Conservation (phyloP, 2,888 invertebrate species). For the Phytoseiulus persimilis region DNA sequence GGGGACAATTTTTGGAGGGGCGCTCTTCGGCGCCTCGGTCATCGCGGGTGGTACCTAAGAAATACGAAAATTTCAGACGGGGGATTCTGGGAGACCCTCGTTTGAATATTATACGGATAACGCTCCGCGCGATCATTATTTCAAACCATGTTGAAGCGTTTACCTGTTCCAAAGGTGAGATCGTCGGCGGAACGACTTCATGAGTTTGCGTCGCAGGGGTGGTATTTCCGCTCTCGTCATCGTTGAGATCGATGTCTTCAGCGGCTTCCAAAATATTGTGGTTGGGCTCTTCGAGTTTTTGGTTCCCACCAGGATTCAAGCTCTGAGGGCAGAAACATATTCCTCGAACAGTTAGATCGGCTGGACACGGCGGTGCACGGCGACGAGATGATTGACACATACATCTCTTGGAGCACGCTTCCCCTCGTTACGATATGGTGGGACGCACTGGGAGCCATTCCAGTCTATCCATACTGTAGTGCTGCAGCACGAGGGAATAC, state of each 20-base stretch:
- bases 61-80: not conserved
- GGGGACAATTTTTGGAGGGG: not conserved
- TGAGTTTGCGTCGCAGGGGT: slow-evolving; percentile 21
- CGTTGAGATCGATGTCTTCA: slow-evolving; percentile 42
- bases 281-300: not conserved
- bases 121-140: no score
- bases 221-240: slow-evolving; percentile 25
- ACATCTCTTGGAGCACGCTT: no score
- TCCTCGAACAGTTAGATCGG: no score
- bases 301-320: not conserved
- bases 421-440: no score
- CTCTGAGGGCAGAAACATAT: no score
- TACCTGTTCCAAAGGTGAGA: not conserved
- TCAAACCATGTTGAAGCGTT: no score
- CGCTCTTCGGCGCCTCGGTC: not conserved
- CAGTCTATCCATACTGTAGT: no score
- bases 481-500: slow-evolving; percentile 19
- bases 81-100: no score
- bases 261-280: slow-evolving; percentile 40
- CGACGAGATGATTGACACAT: no score
- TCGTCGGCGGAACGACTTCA: not conserved
- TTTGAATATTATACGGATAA: no score
- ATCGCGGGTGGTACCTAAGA: not conserved
- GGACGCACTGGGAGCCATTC: no score
- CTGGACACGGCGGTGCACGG: no score